phyloP scores from a whole-genome alignment of 1,140 invertebrate species.

The Hirudo medicinalis region DNA sequence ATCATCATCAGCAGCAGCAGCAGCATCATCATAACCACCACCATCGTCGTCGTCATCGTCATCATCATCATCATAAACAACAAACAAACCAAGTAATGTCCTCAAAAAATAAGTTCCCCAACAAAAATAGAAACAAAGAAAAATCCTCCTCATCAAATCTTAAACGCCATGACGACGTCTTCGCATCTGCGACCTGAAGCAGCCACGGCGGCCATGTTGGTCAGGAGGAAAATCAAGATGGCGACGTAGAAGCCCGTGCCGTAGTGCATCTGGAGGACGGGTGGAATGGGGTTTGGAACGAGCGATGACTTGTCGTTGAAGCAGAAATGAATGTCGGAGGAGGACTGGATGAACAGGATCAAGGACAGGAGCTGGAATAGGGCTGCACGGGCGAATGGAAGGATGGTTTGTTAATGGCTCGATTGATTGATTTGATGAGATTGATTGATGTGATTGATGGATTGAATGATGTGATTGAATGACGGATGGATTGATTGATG shows the following conservation, averaged over 20 bases:
- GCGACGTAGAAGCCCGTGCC: not conserved
- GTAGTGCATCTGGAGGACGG: not conserved
- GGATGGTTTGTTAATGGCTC: not conserved
- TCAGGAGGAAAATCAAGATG: not conserved
- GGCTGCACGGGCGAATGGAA: not conserved
- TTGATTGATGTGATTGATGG: no score
- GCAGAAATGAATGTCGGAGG: not conserved
- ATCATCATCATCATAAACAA: not conserved
- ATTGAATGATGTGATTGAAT: no score
- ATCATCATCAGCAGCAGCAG: not conserved
- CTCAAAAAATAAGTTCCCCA: not conserved
- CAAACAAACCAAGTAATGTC: not conserved
- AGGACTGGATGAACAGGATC: not conserved
- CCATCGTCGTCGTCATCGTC: not conserved
- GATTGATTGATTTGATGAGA: no score
- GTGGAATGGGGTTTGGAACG: not conserved
- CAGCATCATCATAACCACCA: not conserved
- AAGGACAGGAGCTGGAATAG: not conserved
- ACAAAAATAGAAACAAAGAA: no score
- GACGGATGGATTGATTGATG: no score
- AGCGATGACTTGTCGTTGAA: not conserved
- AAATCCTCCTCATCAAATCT: no score
- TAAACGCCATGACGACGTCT: not conserved
- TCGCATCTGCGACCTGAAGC: not conserved
- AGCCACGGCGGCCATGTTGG: constrained; percentile 5